Evolutionary conservation across 2,888 invertebrate species (phyloP).

Genomic region (Cyclophora punctaria): DNA sequence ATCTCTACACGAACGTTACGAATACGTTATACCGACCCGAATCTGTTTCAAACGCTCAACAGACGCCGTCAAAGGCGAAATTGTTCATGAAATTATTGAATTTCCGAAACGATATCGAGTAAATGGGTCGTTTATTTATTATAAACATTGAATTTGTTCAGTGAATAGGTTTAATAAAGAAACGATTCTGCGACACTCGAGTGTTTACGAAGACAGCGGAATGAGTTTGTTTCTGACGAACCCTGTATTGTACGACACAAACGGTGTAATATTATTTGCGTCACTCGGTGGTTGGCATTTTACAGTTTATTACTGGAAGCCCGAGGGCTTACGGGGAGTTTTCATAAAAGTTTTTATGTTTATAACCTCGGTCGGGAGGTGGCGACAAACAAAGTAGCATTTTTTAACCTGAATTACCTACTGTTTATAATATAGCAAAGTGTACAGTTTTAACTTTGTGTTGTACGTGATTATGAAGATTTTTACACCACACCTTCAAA

Average conservation of each 20-base stretch:
- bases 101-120: constrained; percentile 34
- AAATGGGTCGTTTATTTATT: constrained; percentile 40
- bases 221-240: constrained; percentile 15
- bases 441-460: constrained; percentile 16
- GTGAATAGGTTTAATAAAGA: constrained; percentile 19
- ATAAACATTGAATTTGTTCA: constrained; percentile 31
- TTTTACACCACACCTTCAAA: too few species aligned
- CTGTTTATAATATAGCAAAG: constrained; percentile 37
- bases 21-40: constrained; percentile 18
- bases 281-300: constrained; percentile 42
- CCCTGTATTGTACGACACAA: constrained; percentile 24
- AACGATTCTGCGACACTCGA: constrained; percentile 17
- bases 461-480: constrained; percentile 9
- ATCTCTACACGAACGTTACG: constrained; percentile 13
- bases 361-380: constrained; percentile 36
- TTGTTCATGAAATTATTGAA: constrained; percentile 35
- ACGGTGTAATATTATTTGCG: constrained; percentile 38
- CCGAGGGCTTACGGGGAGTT: constrained; percentile 34
- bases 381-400: constrained; percentile 40
- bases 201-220: constrained; percentile 7
- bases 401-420: constrained; percentile 33
- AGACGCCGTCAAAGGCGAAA: constrained; percentile 19
- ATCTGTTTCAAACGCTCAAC: constrained; percentile 19
- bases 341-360: constrained; percentile 66
- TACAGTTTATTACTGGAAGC: constrained; percentile 54